These are phyloP conservation scores for Chironomus tentans DNA, from an alignment of 2,888 invertebrate species.

Conservation along the genomic window DNA sequence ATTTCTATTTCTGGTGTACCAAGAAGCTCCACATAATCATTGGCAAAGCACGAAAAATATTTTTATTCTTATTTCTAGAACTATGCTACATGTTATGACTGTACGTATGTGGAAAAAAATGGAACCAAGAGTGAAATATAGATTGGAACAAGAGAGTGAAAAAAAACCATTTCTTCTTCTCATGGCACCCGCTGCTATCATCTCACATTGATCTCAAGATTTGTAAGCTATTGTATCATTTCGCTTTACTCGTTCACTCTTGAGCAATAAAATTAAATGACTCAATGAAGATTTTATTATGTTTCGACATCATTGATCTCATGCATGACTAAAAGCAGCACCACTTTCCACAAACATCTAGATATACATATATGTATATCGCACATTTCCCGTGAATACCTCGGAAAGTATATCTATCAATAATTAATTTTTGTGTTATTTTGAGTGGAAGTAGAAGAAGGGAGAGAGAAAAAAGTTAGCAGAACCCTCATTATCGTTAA, in stretches of 20 bases:
- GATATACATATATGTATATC: neutral
- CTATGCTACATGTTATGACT: neutral
- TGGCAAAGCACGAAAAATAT: neutral
- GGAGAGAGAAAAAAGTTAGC: neutral
- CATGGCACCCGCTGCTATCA: neutral
- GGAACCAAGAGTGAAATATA: too few relatives aligned
- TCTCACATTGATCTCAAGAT: slow-evolving; percentile 4
- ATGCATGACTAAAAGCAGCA: neutral
- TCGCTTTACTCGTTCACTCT: neutral
- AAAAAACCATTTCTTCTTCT: neutral
- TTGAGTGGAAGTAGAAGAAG: neutral
- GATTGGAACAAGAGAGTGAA: too few relatives aligned
- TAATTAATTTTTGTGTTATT: neutral
- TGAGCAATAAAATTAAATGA: slow-evolving; percentile 4
- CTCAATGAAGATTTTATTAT: slow-evolving; percentile 10
- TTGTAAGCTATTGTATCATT: neutral
- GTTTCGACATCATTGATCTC: slow-evolving; percentile 7
- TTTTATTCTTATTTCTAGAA: neutral
- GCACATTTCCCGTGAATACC: neutral
- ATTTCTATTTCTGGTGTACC: neutral
- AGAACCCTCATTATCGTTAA: slow-evolving; percentile 4
- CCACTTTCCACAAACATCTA: neutral
- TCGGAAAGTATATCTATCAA: neutral
- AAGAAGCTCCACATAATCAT: neutral
- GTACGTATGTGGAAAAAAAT: too few relatives aligned